Conservation (phyloP, 1,140 invertebrate species). For the Globodera rostochiensis region DNA sequence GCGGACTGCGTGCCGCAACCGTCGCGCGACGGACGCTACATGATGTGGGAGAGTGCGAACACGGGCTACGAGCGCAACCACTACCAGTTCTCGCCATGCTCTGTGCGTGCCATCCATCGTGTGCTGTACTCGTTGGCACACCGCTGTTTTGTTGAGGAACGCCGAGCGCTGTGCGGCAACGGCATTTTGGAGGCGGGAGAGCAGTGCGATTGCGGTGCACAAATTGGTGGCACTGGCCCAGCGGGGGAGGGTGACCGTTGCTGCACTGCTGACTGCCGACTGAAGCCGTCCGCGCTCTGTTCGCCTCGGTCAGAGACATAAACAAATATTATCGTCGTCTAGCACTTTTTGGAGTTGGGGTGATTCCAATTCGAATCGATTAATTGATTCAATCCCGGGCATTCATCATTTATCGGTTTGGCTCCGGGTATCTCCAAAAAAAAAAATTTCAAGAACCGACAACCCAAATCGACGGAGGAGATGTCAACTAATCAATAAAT, state of each 20-base stretch:
- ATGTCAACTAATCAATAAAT: too few relatives aligned
- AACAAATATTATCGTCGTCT: too few relatives aligned
- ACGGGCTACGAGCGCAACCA: constrained; percentile 54
- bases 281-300: constrained; percentile 35
- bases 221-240: constrained; percentile 22
- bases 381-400: too few relatives aligned
- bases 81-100: constrained; percentile 51
- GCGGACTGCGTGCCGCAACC: constrained; percentile 34
- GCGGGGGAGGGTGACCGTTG: constrained; percentile 36
- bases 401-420: too few relatives aligned
- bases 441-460: too few relatives aligned
- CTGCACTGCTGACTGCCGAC: constrained; percentile 40
- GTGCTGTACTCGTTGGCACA: constrained; percentile 45
- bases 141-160: constrained; percentile 50
- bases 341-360: too few relatives aligned
- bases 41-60: constrained; percentile 53
- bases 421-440: too few relatives aligned
- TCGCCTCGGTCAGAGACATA: constrained; percentile 33
- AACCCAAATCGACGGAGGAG: too few relatives aligned
- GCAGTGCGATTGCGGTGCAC: constrained; percentile 50
- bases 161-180: constrained; percentile 46
- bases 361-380: too few relatives aligned
- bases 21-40: constrained; percentile 44
- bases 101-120: constrained; percentile 43
- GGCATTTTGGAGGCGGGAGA: constrained; percentile 50